Evolutionary conservation across 2,113 vertebrate species (phyloP), one percentile per base, ranked within the genome.

Genomic region (Mohoua ochrocephala): DNA sequence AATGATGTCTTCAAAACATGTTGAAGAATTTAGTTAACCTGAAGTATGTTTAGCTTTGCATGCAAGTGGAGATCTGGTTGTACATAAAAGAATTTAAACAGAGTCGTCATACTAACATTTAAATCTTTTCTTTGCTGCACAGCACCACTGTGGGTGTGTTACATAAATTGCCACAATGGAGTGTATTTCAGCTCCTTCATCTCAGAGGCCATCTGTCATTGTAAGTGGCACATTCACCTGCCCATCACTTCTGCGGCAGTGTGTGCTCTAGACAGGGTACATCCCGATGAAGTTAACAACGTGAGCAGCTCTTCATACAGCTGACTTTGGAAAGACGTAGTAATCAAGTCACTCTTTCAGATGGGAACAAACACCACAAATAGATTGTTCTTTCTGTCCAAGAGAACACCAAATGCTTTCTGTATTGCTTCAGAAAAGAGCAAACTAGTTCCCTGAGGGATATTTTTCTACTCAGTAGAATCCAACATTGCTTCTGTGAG

Each of bases 111-210:
- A n/a, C 86, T 84, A 93, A 80, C 70, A 73, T 83, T 82, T 88
- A 77, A 80, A 68, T 92, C 60, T 89, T 92, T 88, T 74, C 45
- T 93, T 91, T 71, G 59, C 11, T 3, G n/a, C 77, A 68, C 69
- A 75, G 74, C 50, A 69, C 49, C 86, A 31, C 49, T 47, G 92
- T 94, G 82, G 85, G 82, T 85, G 80, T 93, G 49, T 92, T 95
- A 85, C 67, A 73, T 96, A 91, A 96, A 96, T 92, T 92, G 70
- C 91, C 88, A 91, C 90, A 92, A 91, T 50, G 84, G 75, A 67
- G 71, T 53, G 28, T 71, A 61, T 91, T 94, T 94, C 89, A 76
- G 67, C 65, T 87, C 78, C 64, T 68, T 87, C 44, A 67, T 84
- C 84, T 78, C 57, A 65, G 63, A 92, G 87, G 85, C 84, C 89